These are phyloP conservation scores for Stenurella melanura DNA, from an alignment of 2,888 invertebrate genomes.

Conservation along the genomic window DNA sequence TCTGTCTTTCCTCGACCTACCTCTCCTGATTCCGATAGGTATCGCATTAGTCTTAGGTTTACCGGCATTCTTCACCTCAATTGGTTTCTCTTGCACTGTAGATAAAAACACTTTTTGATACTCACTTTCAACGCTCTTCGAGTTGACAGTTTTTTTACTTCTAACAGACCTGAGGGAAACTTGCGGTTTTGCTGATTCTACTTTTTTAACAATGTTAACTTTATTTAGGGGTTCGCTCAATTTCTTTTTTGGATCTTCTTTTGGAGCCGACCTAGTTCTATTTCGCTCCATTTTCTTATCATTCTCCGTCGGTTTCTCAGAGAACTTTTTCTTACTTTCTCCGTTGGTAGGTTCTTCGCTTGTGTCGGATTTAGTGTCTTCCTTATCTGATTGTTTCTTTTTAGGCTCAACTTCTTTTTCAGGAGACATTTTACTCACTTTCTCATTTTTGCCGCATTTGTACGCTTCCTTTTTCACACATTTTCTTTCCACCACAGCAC, in stretches of 20 bases:
- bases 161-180: slow-evolving; percentile 51
- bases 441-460: not conserved
- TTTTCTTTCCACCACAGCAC: not conserved
- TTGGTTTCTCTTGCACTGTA: not conserved
- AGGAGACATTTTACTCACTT: not conserved
- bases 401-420: not conserved
- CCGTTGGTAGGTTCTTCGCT: not conserved
- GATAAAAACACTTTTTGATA: slow-evolving; percentile 27
- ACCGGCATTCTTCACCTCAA: not conserved
- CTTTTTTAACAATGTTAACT: slow-evolving; percentile 15
- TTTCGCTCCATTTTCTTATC: not conserved
- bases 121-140: slow-evolving; percentile 21
- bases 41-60: slow-evolving; percentile 32
- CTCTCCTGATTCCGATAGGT: slow-evolving; percentile 21
- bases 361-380: not conserved
- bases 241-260: slow-evolving; percentile 25
- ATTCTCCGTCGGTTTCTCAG: not conserved
- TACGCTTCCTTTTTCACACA: not conserved
- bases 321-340: not conserved
- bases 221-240: slow-evolving; percentile 12
- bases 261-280: not conserved
- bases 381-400: not conserved
- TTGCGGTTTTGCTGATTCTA: slow-evolving; percentile 27
- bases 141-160: slow-evolving; percentile 30
- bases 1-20: slow-evolving; percentile 43